These are phyloP conservation scores for Circaetus cinerascens DNA, from an alignment of 2,113 vertebrate species.

Conservation along the genomic window DNA sequence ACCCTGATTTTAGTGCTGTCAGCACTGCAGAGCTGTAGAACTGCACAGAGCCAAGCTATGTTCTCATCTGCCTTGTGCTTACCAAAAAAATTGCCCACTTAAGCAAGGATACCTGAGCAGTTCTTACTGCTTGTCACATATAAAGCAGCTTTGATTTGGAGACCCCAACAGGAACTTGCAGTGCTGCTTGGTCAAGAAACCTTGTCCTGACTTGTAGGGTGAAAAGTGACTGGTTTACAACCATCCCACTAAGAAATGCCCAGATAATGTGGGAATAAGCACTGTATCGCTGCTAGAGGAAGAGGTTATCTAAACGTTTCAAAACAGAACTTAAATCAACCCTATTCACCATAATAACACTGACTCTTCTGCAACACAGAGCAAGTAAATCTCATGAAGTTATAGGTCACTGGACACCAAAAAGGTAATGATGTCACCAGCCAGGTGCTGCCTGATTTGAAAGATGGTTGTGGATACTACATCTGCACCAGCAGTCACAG, in stretches of 20 bases:
- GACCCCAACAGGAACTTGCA: not conserved
- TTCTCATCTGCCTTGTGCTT: not conserved
- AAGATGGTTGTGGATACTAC: not conserved
- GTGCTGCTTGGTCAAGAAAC: not conserved
- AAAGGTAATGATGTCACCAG: not conserved
- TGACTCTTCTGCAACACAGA: not conserved
- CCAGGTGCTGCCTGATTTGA: not conserved
- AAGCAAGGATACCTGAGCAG: not conserved
- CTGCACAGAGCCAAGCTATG: not conserved
- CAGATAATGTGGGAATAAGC: not conserved
- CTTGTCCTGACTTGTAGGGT: not conserved
- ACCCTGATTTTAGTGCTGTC: not conserved
- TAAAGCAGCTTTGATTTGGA: not conserved
- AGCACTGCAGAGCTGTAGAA: slow-evolving; percentile 46
- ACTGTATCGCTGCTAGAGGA: not conserved
- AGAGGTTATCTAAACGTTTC: not conserved
- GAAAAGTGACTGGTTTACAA: not conserved
- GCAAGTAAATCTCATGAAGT: not conserved
- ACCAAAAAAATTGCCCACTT: not conserved
- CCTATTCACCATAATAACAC: not conserved
- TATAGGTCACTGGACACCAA: not conserved
- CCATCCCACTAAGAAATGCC: not conserved
- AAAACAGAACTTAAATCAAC: not conserved
- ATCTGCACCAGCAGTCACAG: not conserved
- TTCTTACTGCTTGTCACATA: not conserved